These are phyloP conservation scores for Porites lutea DNA, from an alignment of 64 coral and sea anemone species.

Conservation along the genomic window DNA sequence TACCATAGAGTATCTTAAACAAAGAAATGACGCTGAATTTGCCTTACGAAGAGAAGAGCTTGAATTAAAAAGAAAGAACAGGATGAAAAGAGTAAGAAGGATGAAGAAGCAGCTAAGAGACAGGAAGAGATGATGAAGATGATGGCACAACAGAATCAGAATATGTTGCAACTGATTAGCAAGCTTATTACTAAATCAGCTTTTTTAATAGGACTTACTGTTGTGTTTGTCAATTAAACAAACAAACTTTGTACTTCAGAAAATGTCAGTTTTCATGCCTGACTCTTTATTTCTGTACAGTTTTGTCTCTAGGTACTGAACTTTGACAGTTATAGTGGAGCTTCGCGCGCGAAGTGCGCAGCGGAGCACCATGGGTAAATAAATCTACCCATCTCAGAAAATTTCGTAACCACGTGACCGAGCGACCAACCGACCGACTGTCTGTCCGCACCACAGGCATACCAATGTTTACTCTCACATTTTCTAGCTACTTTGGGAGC, in stretches of 20 bases:
- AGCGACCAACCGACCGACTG: no score
- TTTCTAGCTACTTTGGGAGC: no score
- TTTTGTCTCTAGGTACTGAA: slow-evolving; percentile 23
- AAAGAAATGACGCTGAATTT: slow-evolving; percentile 24
- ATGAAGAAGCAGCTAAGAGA: slow-evolving; percentile 42
- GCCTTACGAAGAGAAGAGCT: background rate
- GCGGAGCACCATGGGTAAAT: no score
- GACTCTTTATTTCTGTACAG: slow-evolving; percentile 22
- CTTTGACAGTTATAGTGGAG: background rate
- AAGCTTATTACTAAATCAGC: background rate
- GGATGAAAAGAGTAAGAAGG: background rate
- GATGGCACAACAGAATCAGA: slow-evolving; percentile 34
- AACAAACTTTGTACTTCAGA: slow-evolving; percentile 15
- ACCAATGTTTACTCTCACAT: no score
- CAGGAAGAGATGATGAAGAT: slow-evolving; percentile 27
- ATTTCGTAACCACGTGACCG: no score
- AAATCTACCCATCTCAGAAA: no score
- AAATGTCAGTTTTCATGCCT: slow-evolving; percentile 19
- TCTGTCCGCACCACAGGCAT: no score
- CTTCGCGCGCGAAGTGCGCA: no score
- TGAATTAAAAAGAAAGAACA: slow-evolving; percentile 28
- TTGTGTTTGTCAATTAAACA: background rate
- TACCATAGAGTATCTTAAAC: slow-evolving; percentile 7
- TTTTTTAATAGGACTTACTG: no score
- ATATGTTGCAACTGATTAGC: background rate